A percentile compares a stretch with the other conserved stretches of the same genome.
These are phyloP conservation scores for Megaustenia siamemsis DNA, from an alignment of 2,888 invertebrate species.

Conservation along the genomic window DNA sequence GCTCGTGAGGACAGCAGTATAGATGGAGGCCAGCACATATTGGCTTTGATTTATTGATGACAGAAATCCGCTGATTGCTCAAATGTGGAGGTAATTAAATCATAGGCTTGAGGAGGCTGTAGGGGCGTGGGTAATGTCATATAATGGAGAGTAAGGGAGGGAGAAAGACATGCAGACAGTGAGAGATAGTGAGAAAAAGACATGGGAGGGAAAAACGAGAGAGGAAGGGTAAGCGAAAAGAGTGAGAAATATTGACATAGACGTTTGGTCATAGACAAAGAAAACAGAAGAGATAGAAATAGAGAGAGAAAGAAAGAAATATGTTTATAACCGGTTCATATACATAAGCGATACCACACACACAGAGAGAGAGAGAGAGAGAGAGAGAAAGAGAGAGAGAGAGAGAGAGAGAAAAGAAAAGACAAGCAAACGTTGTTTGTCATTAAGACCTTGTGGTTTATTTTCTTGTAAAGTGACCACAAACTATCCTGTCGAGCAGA, in stretches of 20 bases:
- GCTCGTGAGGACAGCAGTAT: too few relatives aligned
- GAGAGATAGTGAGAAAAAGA: constrained; percentile 9
- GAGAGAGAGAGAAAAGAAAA: not conserved
- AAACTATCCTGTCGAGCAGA: too few relatives aligned
- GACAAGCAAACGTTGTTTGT: not conserved
- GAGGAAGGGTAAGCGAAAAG: not conserved
- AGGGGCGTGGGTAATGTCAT: not conserved
- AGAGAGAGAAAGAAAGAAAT: constrained; percentile 29
- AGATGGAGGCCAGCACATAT: too few relatives aligned
- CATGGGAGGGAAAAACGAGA: not conserved
- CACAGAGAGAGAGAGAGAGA: constrained; percentile 32
- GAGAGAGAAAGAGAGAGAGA: not conserved
- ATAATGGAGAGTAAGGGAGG: not conserved
- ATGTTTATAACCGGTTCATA: too few relatives aligned
- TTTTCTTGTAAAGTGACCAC: too few relatives aligned
- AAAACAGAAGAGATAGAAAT: constrained; percentile 37
- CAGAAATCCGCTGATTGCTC: too few relatives aligned
- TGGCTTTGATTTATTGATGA: too few relatives aligned
- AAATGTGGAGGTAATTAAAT: too few relatives aligned
- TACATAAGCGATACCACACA: not conserved
- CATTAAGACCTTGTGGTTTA: too few relatives aligned
- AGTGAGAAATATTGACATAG: constrained; percentile 10
- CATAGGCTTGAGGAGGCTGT: too few relatives aligned
- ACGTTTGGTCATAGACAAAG: constrained; percentile 24
- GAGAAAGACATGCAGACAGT: not conserved